Evolutionary conservation across 92 coral and sea anemone genomes (phyloP).

Genomic region (Phenganax marumi): DNA sequence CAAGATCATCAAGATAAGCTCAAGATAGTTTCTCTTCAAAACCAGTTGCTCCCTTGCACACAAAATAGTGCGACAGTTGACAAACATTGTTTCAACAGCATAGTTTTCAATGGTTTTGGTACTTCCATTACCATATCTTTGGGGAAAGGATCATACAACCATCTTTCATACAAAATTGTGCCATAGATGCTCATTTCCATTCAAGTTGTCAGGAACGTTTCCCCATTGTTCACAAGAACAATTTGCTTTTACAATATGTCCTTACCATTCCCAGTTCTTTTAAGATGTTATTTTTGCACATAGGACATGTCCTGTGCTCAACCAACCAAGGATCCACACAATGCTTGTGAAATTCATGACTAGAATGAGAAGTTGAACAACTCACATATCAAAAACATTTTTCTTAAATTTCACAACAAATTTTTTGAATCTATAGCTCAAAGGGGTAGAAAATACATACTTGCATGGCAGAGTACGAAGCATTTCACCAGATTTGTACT

Average conservation of each 20-base stretch:
- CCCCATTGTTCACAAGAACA: not conserved
- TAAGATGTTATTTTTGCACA: constrained; percentile 94
- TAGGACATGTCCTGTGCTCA: constrained; percentile 98
- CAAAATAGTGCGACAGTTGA: no score
- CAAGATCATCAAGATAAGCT: no score
- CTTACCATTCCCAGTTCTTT: constrained; percentile 96
- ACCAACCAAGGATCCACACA: constrained; percentile 98
- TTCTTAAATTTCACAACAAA: not conserved
- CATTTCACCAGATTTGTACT: constrained; percentile 82
- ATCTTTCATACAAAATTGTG: not conserved
- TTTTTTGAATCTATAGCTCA: not conserved
- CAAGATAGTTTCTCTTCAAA: no score
- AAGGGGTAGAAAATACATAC: constrained; percentile 55
- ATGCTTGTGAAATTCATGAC: constrained; percentile 94
- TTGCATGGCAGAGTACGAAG: constrained; percentile 93
- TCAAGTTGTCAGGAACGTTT: not conserved
- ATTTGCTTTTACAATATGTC: not conserved
- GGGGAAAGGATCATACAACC: not conserved
- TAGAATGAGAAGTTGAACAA: not conserved
- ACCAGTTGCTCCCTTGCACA: no score
- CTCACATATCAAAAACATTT: not conserved
- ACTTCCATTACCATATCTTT: not conserved
- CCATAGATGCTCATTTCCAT: not conserved
- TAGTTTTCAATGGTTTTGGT: not conserved
- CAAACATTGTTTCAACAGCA: no score